Evolutionary conservation across 2,797 vertebrate genomes (phyloP), one percentile per base, ranked within the genome.

Genomic region (Tadarida brasiliensis): DNA sequence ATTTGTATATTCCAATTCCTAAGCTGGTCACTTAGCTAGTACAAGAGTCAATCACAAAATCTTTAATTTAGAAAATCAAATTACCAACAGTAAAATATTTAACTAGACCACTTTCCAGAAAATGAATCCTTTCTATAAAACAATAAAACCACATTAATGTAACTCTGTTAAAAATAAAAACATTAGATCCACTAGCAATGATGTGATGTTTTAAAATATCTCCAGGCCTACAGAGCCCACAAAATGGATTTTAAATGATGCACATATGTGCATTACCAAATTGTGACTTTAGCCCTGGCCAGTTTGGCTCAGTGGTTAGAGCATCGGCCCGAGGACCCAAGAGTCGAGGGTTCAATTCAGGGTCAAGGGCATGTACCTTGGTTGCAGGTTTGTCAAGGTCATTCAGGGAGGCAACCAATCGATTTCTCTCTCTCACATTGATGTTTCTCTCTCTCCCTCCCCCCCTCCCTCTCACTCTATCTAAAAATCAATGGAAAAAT

Each of bases 131-230:
- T 94, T 91, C 82, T 65, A 76, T 33, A 91, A 68, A 90, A 95
- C 47, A 85, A 61, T 84, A 89, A 95, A 92, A 91, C 9, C 81
- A 87, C 20, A 91, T 86, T 80, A 95, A 35, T 20, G 28, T 26
- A 87, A 93, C 47, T 90, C 68, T 78, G 12, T 65, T 82, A 88
- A 68, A 73, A 90, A 92, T 80, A 85, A 97, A 94, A 82, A 74
- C 71, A 82, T n/a, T 39, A 67, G 35, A 83, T 74, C 35, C 73
- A 90, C 59, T 94, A 92, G 17, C 49, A 54, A 85, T 82, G 39
- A 93, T 47, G 30, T 71, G 49, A 84, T 71, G 24, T 61, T 93
- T 90, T 95, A 96, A 96, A 97, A 96, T 57, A 94, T 22, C 77
- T 54, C 44, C 35, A 91, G 71, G 83, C 70, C 91, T 90, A 71